Base-by-base conservation (phyloP, 2,888 invertebrate species). In the Apoda limacodes region DNA sequence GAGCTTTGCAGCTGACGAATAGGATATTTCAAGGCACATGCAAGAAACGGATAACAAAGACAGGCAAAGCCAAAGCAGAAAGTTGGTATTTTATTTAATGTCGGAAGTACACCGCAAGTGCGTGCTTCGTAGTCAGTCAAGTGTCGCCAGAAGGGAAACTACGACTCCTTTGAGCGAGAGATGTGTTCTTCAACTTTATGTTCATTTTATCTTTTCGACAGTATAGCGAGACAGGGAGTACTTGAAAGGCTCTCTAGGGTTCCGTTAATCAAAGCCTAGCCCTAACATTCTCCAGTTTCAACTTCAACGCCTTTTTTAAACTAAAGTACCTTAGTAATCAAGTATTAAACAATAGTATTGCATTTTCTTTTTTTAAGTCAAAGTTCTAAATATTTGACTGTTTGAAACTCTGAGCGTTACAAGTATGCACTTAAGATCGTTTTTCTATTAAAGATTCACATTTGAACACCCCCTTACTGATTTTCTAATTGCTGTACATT, bases 151-250 rank as follows among this genome's bases (percentile, higher is more conserved):
- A 78, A 78, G 78, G 59, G 59, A 71, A 55, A 71, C 76, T 74
- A 74, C 68, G 71, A 74, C 67, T 74, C 78, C 76, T 75, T 64
- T 49, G 74, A 68, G 78, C 70, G 59, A 51, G 66, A 65, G 64
- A 76, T 76, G 72, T 68, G 58, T 67, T 72, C 60, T 71, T 76
- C 69, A 76, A 78, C 67, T 76, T 78, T 78, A 78, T 72, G 76
- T 78, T 74, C 75, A 70, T 78, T 78, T 80, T 78, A 80, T 80
- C 74, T 78, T 76, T 78, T 70, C 66, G 71, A 63, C 66, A 65
- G 71, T 75, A 76, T 71, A 74, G 72, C 71, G 70, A 68, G 54
- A 53, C 64, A 60, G 76, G 69, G 72, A 70, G 64, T 61, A 57
- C 55, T 62, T 47, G 66, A 70, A 78, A 68, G 65, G 70, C 71